Conservation (phyloP, 2,888 invertebrate genomes). For the Pomacea canaliculata region DNA sequence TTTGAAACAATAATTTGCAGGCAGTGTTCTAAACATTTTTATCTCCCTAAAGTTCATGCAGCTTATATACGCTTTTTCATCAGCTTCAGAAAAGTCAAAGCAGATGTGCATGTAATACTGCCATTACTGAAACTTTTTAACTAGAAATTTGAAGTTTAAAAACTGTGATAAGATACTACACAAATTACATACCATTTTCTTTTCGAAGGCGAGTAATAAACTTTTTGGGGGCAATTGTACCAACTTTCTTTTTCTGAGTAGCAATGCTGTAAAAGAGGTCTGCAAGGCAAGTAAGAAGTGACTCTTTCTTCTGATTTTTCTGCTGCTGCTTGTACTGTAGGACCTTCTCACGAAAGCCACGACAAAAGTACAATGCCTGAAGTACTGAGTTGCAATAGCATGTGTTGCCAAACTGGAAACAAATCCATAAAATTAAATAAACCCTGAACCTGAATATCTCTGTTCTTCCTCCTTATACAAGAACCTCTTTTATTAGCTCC, state of each 20-base stretch:
- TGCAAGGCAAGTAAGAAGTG: conserved; percentile 95
- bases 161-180: no score
- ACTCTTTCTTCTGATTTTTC: conserved; percentile 82
- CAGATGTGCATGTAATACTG: no score
- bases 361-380: conserved; percentile 99
- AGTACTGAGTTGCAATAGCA: conserved; percentile 99
- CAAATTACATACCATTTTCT: conserved; percentile 84
- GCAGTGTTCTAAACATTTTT: no score
- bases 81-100: no score
- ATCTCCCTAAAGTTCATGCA: no score
- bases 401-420: conserved; percentile 91
- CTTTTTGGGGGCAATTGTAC: conserved; percentile 99
- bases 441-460: neutral
- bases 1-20: no score
- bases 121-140: no score
- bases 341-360: conserved; percentile 98
- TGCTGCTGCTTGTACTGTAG: conserved; percentile 87
- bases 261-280: conserved; percentile 99
- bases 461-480: neutral
- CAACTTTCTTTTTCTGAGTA: conserved; percentile 99
- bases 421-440: conserved; percentile 13
- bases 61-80: no score
- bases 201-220: conserved; percentile 97
- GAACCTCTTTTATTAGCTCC: neutral
- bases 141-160: no score